Base-by-base conservation (phyloP, 2,113 vertebrate species). In the Pluvialis apricaria region DNA sequence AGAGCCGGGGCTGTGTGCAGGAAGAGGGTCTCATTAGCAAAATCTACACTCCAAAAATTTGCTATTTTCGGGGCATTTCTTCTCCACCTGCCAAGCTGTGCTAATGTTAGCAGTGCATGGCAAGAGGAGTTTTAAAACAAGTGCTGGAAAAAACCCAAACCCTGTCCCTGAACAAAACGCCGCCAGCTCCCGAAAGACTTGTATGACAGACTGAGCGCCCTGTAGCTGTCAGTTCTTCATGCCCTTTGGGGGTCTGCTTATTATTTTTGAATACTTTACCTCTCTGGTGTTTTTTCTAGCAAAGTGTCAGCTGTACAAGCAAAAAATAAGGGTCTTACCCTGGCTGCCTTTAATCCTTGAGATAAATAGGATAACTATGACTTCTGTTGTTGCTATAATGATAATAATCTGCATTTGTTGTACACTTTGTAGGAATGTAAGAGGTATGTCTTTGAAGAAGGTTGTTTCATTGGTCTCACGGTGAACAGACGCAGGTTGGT, bases 81-180 rank as follows among this genome's bases (percentile, higher is more conserved):
- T 71, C 88, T 95, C 82, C 82, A 86, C 92, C 94, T 95, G 93
- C 94, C 95, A 96, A 68, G 58, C 96, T 93, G 85, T 95, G 92
- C 88, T 92, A 49, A 79, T 7, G 34, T 92, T 88, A 92, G 87
- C 92, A 68, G 71, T 22, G 85, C 75, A 45, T 11, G 55, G 88
- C 0, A 0, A 95, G 51, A 83, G 58, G 85, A 90, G 45, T 51
- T 96, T 94, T 78, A 62, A 90, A 93, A 90, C 76, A 29, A 86
- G 79, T 52, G 76, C 86, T 94, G 94, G 94, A 88, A 83, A 86
- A 86, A 85, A 60, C 11, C 54, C 71, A 92, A 83, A 42, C 24
- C 38, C 62, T 90, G 85, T 94, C 92, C 93, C 79, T 83, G 72
- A 94, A 62, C 38, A 84, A 95, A 96, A 82, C 0, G 13, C 75